phyloP scores from a whole-genome alignment of 1,140 invertebrate species.

The Cotesia chilonis region DNA sequence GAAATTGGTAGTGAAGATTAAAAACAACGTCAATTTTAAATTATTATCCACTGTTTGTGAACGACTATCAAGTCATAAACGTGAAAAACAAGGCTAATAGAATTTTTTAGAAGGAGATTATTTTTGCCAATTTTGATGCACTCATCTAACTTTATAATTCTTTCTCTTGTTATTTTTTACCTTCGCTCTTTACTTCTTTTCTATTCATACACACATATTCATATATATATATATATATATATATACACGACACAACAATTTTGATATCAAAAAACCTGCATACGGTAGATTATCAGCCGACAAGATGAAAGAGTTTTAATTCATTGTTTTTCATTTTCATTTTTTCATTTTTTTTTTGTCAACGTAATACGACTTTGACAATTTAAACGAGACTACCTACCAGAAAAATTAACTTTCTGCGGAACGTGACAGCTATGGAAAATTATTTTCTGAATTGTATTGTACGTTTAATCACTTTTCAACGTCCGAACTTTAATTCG shows the following conservation, averaged over 20 bases:
- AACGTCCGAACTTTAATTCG: too few species aligned
- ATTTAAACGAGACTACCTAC: slow-evolving; percentile 9
- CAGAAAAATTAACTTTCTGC: slow-evolving; percentile 39
- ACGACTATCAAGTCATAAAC: slow-evolving; percentile 24
- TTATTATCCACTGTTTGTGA: slow-evolving; percentile 42
- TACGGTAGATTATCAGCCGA: too few species aligned
- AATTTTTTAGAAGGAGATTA: slow-evolving; percentile 61
- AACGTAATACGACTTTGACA: slow-evolving; percentile 24
- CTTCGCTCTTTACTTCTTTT: not conserved
- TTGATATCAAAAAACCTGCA: too few species aligned
- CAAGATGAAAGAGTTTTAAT: slow-evolving; percentile 1
- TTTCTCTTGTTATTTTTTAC: not conserved
- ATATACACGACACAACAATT: too few species aligned
- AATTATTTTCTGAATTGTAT: slow-evolving; percentile 33
- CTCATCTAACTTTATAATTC: slow-evolving; percentile 4
- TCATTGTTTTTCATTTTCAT: not conserved
- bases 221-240: too few species aligned
- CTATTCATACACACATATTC: not conserved
- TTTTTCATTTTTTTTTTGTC: slow-evolving; percentile 5
- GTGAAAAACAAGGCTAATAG: slow-evolving; percentile 50
- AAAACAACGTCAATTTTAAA: slow-evolving; percentile 59
- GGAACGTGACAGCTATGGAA: slow-evolving; percentile 33
- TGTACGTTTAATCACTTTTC: not conserved
- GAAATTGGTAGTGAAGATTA: slow-evolving; percentile 13
- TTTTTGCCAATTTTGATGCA: slow-evolving; percentile 45